phyloP scores from a whole-genome alignment of 1,140 invertebrate genomes.

The Phymorhynchus buccinoides region DNA sequence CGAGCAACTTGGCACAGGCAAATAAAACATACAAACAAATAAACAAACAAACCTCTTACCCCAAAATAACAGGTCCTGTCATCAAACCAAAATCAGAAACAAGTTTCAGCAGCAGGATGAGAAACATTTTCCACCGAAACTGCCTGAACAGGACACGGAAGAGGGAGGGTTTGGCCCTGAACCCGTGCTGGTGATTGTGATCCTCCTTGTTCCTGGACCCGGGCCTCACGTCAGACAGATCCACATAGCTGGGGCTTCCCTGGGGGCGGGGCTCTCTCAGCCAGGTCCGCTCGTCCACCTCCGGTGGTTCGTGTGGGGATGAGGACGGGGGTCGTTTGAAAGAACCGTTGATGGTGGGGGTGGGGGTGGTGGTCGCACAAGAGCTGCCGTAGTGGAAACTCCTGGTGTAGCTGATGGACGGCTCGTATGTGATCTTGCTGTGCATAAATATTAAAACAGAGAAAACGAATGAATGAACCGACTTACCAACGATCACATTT shows the following conservation, averaged over 20 bases:
- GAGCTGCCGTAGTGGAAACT: too few relatives aligned
- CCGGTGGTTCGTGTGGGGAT: neutral
- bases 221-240: conserved; percentile 26
- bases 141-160: conserved; percentile 35
- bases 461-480: too few relatives aligned
- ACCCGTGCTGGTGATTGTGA: neutral
- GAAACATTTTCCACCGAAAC: conserved; percentile 8
- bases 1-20: too few relatives aligned
- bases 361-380: neutral
- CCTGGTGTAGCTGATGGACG: neutral
- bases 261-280: neutral
- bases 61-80: conserved; percentile 29
- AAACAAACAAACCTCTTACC: too few relatives aligned
- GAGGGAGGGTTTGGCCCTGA: conserved; percentile 30
- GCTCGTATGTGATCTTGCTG: conserved; percentile 14
- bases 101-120: conserved; percentile 20
- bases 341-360: neutral
- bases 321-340: neutral
- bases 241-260: conserved; percentile 15
- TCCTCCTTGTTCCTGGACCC: neutral
- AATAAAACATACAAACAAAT: too few relatives aligned
- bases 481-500: too few relatives aligned
- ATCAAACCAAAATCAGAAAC: conserved; percentile 14
- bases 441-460: too few relatives aligned
- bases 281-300: conserved; percentile 1